These are phyloP conservation scores for Oryctes rhinoceros DNA, from an alignment of 1,140 invertebrate species.

Conservation along the genomic window DNA sequence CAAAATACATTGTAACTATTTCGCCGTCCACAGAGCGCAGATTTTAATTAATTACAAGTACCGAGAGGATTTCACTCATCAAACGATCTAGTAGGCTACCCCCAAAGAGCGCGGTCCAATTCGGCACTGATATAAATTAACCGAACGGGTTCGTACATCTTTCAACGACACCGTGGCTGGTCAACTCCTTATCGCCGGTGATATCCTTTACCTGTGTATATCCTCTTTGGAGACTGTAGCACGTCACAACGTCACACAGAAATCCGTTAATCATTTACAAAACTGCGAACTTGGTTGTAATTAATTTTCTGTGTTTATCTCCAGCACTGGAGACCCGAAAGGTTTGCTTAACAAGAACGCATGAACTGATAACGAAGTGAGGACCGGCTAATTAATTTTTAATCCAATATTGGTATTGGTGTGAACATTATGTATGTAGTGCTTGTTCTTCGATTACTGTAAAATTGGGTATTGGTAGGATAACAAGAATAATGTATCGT, in stretches of 20 bases:
- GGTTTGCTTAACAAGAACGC: background rate
- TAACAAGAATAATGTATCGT: too few relatives aligned
- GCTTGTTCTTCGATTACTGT: too few relatives aligned
- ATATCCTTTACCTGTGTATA: conserved; percentile 15
- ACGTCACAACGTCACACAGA: conserved; percentile 41
- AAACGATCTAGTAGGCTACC: too few relatives aligned
- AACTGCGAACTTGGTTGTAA: conserved; percentile 42
- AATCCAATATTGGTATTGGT: background rate
- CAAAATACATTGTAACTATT: too few relatives aligned
- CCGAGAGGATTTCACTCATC: too few relatives aligned
- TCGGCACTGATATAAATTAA: background rate
- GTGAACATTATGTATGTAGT: background rate
- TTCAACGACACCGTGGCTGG: background rate
- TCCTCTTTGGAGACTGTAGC: conserved; percentile 32
- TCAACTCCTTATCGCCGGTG: background rate
- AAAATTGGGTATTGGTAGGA: too few relatives aligned
- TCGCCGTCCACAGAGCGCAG: too few relatives aligned
- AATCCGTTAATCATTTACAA: conserved; percentile 44
- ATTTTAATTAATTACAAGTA: too few relatives aligned
- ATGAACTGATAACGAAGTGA: background rate
- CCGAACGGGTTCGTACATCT: background rate
- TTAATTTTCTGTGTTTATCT: conserved; percentile 45
- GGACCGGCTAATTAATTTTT: conserved; percentile 18
- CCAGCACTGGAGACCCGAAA: conserved; percentile 24
- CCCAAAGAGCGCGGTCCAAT: background rate